These are phyloP conservation scores for Archivesica marissinica DNA, from an alignment of 1,140 invertebrate genomes.

Conservation along the genomic window DNA sequence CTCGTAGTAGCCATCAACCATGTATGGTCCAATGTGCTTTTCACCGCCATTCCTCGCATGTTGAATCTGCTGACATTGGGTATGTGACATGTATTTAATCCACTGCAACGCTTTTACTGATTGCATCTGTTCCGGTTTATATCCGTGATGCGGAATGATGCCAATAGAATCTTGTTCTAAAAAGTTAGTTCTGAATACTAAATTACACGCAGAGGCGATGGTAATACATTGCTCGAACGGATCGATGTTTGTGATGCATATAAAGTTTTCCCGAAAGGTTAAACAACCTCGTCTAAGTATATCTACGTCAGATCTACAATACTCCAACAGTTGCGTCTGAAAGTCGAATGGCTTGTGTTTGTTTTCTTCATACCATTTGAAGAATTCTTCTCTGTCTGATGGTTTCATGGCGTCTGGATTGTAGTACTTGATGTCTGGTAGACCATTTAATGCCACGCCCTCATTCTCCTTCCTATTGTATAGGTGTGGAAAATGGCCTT, in stretches of 20 bases:
- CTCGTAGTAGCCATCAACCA: slow-evolving; percentile 8
- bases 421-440: slow-evolving; percentile 26
- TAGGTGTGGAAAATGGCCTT: slow-evolving; percentile 68
- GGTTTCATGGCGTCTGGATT: slow-evolving; percentile 32
- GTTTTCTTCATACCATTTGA: slow-evolving; percentile 43
- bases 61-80: neutral
- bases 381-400: slow-evolving; percentile 3
- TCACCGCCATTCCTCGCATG: slow-evolving; percentile 23
- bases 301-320: slow-evolving; percentile 57
- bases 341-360: slow-evolving; percentile 42
- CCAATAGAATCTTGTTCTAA: too few species aligned
- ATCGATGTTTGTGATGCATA: too few species aligned
- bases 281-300: slow-evolving; percentile 27
- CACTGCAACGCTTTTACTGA: slow-evolving; percentile 15
- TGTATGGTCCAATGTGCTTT: slow-evolving; percentile 29
- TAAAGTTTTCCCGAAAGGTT: slow-evolving; percentile 20
- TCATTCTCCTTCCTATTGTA: slow-evolving; percentile 63
- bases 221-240: too few species aligned
- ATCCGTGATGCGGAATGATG: too few species aligned
- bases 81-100: slow-evolving; percentile 13
- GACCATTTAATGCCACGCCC: neutral
- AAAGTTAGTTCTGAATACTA: too few species aligned
- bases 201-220: too few species aligned
- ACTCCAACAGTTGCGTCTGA: slow-evolving; percentile 9
- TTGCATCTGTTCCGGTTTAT: too few species aligned